These are phyloP conservation scores for Oryzias dopingdopingensis DNA, from an alignment of 2,797 vertebrate species.

Conservation along the genomic window DNA sequence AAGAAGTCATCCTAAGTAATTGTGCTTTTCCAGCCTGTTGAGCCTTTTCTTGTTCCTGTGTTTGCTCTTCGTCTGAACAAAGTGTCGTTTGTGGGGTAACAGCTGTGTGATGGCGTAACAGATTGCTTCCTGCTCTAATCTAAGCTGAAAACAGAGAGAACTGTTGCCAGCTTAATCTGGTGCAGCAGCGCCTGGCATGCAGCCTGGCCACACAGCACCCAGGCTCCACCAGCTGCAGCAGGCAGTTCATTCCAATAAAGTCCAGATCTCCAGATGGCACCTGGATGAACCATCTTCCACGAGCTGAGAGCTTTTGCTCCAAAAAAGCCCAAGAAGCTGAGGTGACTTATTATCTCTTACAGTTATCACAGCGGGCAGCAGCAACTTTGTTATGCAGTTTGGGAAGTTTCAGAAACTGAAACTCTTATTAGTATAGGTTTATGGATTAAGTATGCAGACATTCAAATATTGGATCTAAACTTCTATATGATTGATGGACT, in stretches of 20 bases:
- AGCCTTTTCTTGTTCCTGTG: conserved; percentile 1
- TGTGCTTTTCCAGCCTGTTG: conserved; percentile 16
- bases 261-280: conserved; percentile 58
- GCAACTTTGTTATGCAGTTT: too few relatives aligned
- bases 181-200: conserved; percentile 28
- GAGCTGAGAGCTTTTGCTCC: conserved; percentile 44
- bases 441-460: too few relatives aligned
- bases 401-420: too few relatives aligned
- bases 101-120: conserved; percentile 67
- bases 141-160: conserved; percentile 68
- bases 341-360: too few relatives aligned
- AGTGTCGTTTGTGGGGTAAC: conserved; percentile 52
- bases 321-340: conserved; percentile 14
- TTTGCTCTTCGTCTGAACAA: conserved; percentile 7
- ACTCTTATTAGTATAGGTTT: too few relatives aligned
- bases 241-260: conserved; percentile 36
- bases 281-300: conserved; percentile 41
- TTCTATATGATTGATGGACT: too few relatives aligned
- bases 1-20: neutral
- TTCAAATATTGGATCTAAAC: too few relatives aligned
- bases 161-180: conserved; percentile 77
- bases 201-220: conserved; percentile 12
- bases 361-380: too few relatives aligned
- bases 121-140: conserved; percentile 73
- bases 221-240: conserved; percentile 3